Percentiles rank a stretch among this genome's conserved stretches.
These are phyloP conservation scores for Bemisia tabaci DNA, from an alignment of 1,140 invertebrate genomes.

Conservation along the genomic window DNA sequence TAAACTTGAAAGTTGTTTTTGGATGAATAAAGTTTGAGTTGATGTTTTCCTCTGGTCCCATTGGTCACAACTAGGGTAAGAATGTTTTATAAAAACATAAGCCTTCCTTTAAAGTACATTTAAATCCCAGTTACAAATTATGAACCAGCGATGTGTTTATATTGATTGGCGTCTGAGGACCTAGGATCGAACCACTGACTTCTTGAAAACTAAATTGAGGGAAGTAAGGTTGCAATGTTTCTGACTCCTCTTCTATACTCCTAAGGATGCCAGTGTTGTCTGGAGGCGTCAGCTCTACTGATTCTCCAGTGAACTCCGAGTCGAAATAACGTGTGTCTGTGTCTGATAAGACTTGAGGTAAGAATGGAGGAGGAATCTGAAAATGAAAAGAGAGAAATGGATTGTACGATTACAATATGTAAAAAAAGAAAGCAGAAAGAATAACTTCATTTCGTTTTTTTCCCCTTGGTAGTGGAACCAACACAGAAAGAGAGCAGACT, in stretches of 20 bases:
- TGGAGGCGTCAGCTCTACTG: conserved; percentile 89
- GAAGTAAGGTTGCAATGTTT: conserved; percentile 48
- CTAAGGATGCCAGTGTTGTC: conserved; percentile 48
- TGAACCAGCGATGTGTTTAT: neutral
- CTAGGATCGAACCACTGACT: conserved; percentile 17
- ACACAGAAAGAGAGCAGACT: no score
- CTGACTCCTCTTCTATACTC: conserved; percentile 53
- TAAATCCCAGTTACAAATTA: neutral
- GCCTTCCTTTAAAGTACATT: no score
- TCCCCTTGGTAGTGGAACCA: conserved; percentile 6
- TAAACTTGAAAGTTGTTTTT: no score
- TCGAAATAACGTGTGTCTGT: conserved; percentile 97
- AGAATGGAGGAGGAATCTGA: conserved; percentile 79
- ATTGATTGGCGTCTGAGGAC: conserved; percentile 7
- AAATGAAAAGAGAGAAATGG: no score
- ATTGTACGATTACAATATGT: no score
- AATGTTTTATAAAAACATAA: no score
- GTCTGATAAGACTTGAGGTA: conserved; percentile 88
- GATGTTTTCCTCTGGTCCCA: no score
- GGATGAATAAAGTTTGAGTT: no score
- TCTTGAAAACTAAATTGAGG: conserved; percentile 63
- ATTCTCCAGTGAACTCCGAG: conserved; percentile 94
- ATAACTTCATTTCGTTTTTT: no score
- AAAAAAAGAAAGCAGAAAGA: no score
- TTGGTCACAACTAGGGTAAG: no score